Conservation (phyloP, 1,140 invertebrate species). For the Aplysia californica region DNA sequence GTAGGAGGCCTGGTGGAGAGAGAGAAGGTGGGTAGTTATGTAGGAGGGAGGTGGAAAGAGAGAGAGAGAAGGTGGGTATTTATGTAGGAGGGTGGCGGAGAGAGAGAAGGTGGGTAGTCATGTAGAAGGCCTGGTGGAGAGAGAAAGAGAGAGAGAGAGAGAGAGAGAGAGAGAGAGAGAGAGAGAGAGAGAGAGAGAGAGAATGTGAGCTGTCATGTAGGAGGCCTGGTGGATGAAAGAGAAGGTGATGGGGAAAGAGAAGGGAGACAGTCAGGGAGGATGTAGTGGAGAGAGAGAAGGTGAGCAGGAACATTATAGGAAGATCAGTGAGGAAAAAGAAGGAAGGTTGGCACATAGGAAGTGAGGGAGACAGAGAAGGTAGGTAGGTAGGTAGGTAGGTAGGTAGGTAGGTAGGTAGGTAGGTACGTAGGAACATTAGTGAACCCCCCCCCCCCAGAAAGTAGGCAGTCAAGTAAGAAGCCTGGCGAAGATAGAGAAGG, state of each 20-base stretch:
- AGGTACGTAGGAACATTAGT: too few species aligned
- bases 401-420: too few species aligned
- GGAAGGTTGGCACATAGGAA: neutral
- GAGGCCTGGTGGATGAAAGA: conserved; percentile 15
- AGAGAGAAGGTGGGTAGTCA: neutral
- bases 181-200: neutral
- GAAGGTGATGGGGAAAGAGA: neutral
- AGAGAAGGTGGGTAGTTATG: neutral
- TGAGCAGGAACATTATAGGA: neutral
- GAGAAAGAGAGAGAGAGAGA: neutral
- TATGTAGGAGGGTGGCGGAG: neutral
- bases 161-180: neutral
- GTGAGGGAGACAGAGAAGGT: neutral
- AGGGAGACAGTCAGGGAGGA: neutral
- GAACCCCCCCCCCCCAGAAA: too few species aligned
- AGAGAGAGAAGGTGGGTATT: neutral
- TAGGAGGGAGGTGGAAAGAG: neutral
- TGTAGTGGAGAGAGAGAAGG: neutral
- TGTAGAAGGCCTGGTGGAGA: neutral
- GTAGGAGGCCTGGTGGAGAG: conserved; percentile 24
- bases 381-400: neutral
- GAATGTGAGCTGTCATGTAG: neutral
- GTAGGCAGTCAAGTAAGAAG: too few species aligned
- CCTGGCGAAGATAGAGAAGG: too few species aligned
- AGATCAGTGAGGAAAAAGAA: neutral